phyloP scores from a whole-genome alignment of 2,888 invertebrate genomes.

The Globia sparganii region DNA sequence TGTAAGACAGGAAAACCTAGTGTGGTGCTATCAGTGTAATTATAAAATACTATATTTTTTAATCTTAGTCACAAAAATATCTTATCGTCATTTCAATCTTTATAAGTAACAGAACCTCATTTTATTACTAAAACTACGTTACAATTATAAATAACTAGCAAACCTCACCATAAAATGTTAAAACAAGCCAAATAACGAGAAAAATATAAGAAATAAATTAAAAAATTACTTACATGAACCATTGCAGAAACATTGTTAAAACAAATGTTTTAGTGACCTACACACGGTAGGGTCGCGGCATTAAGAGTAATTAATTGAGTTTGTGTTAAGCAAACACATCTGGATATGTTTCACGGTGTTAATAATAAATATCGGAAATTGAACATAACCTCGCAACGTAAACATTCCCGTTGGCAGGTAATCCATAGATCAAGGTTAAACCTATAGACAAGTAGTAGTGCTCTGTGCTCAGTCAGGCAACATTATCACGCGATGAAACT shows the following conservation, averaged over 20 bases:
- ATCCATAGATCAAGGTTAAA: constrained; percentile 32
- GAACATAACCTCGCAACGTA: constrained; percentile 64
- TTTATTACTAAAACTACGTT: not conserved
- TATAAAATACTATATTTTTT: not conserved
- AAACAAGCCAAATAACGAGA: not conserved
- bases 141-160: not conserved
- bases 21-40: not conserved
- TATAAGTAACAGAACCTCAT: not conserved
- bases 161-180: not conserved
- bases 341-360: constrained; percentile 35
- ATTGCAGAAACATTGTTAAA: constrained; percentile 56
- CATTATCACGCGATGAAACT: not conserved
- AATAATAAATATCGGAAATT: constrained; percentile 26
- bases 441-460: not conserved
- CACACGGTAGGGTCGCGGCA: constrained; percentile 14
- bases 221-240: constrained; percentile 59
- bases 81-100: constrained; percentile 6
- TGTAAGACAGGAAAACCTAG: not conserved
- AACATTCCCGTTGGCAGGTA: constrained; percentile 60
- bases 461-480: not conserved
- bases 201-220: not conserved
- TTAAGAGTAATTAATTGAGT: constrained; percentile 23
- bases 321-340: constrained; percentile 37
- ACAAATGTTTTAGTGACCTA: constrained; percentile 6
- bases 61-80: constrained; percentile 5